Evolutionary conservation across 2,113 vertebrate species (phyloP), one percentile per base, ranked within the genome.

Genomic region (Colaptes auratus): DNA sequence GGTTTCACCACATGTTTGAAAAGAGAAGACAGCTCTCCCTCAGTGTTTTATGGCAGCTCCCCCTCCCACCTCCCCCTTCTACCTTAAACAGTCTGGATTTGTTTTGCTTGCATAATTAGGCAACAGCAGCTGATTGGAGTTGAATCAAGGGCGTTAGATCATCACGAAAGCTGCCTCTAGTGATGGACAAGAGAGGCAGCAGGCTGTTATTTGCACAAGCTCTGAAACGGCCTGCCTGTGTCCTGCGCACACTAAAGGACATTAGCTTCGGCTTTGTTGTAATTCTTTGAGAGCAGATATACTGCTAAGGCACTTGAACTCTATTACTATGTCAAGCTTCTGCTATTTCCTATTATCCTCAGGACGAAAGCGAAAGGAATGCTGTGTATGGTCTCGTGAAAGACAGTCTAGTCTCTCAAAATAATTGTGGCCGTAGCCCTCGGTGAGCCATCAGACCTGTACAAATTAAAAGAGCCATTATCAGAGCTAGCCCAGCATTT

Each of bases 81-180:
- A 80, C 89, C 86, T 89, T 83, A 89, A 93, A 80, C 86, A 95
- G 90, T 95, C 96, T 94, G 80, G 89, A 42, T 94, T 97, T 97
- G 86, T 97, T 98, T 97, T 93, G 89, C 93, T 92, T 92, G 78
- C 95, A 70, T 86, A 94, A 97, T 98, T 97, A 97, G 92, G 86
- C 94, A 88, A 82, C 21, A 77, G 94, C 96, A 96, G 96, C 94
- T 91, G 93, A 96, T 95, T 56, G 23, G 65, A 39, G 87, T 93
- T 90, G 95, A 91, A 94, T 95, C 82, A 25, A 21, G 1, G 2
- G 86, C 59, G 55, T 84, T 96, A n/a, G 83, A 86, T 88, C 89
- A 82, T 91, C n/a, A 60, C 17, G 7, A 92, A 95, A 88, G 93
- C 94, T 94, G 92, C 89, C 95, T 92, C 67, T 5, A 19, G 11